phyloP scores from a whole-genome alignment of 2,888 invertebrate genomes.

The Atherix ibis region DNA sequence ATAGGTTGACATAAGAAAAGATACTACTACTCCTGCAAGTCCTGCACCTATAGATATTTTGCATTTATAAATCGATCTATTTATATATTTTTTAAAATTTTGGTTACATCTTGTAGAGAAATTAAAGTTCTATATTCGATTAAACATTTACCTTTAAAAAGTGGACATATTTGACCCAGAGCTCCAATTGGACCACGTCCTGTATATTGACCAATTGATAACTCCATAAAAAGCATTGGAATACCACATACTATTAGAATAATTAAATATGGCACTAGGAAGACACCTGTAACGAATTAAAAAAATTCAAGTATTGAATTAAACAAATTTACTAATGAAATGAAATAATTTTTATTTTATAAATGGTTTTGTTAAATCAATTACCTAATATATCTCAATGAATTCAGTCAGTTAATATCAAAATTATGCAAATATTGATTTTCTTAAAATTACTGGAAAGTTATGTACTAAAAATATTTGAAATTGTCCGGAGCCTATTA shows the following conservation, averaged over 20 bases:
- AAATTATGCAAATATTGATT: no score
- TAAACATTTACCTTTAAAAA: constrained; percentile 78
- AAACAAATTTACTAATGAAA: no score
- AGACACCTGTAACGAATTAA: constrained; percentile 87
- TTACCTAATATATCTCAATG: no score
- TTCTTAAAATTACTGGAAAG: no score
- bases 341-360: neutral
- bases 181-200: constrained; percentile 85
- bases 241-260: constrained; percentile 81
- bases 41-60: constrained; percentile 55
- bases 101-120: neutral
- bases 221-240: constrained; percentile 86
- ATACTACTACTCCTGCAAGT: constrained; percentile 83
- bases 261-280: constrained; percentile 87
- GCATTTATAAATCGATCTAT: neutral
- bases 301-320: constrained; percentile 4
- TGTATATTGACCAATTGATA: constrained; percentile 83
- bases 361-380: no score
- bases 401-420: no score
- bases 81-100: no score
- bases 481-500: no score
- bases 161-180: constrained; percentile 76
- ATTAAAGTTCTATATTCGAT: neutral
- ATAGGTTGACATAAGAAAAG: constrained; percentile 88
- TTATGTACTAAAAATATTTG: no score